phyloP scores from a whole-genome alignment of 2,113 vertebrate genomes.

The Thymallus thymallus region DNA sequence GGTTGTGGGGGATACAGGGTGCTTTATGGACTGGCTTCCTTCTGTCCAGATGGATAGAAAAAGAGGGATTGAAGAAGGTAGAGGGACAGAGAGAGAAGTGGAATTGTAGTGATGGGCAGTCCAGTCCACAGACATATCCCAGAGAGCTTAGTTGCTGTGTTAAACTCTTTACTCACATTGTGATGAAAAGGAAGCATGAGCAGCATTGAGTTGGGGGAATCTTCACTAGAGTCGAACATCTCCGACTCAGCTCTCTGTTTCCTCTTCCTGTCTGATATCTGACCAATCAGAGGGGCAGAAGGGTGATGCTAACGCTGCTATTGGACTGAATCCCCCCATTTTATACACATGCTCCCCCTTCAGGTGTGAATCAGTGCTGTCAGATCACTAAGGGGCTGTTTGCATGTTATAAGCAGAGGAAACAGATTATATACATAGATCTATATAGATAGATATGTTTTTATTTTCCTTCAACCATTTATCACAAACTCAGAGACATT shows the following conservation, averaged over 20 bases:
- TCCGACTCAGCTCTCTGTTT: background rate
- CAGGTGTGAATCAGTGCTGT: constrained; percentile 76
- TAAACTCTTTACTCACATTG: background rate
- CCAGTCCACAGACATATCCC: background rate
- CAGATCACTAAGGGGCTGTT: constrained; percentile 80
- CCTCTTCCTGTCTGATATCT: constrained; percentile 37
- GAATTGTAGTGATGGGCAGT: background rate
- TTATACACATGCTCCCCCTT: constrained; percentile 44
- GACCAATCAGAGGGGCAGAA: constrained; percentile 40
- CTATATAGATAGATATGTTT: constrained; percentile 67
- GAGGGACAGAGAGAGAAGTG: background rate
- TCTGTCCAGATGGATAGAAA: background rate
- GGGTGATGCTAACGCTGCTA: constrained; percentile 42
- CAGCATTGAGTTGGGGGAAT: background rate
- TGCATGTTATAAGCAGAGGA: constrained; percentile 81
- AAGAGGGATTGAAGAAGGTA: background rate
- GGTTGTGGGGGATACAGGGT: background rate
- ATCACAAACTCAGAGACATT: constrained; percentile 51
- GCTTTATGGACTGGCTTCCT: background rate
- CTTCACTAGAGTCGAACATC: background rate
- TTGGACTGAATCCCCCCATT: constrained; percentile 33
- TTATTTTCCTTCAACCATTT: constrained; percentile 58
- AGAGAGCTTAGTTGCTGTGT: background rate
- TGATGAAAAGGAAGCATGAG: background rate
- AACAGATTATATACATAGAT: constrained; percentile 78